Evolutionary conservation across 2,888 invertebrate genomes (phyloP), one percentile per base, ranked within the genome.

Genomic region (Melipona beecheii): DNA sequence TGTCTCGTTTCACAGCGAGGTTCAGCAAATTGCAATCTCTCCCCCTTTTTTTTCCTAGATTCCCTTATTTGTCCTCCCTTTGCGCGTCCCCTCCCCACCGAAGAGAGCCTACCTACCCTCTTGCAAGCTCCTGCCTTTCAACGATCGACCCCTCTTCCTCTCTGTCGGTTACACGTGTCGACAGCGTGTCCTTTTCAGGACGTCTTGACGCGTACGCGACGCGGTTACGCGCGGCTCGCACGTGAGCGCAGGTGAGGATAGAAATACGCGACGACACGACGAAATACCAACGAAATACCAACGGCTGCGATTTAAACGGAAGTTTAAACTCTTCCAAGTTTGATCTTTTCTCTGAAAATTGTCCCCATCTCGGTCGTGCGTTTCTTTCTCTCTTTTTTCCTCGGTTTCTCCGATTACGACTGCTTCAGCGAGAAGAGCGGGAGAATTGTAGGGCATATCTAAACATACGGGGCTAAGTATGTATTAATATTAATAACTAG

Each of bases 1-100:
- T 89, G 89, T 89, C 88, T 89, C 83, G 83, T 88, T 88, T 89
- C 81, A 75, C 83, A 77, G 78, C 62, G 71, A 83, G 84, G 75
- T 89, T 88, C 86, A 83, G 81, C 87, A 88, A 88, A 88, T 88
- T 88, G 83, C 88, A 72, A 89, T 89, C 86, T 84, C 84, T 84
- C 86, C 86, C 83, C n/a, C n/a, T 17, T 13, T 52, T 87, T 56
- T 56, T 88, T 78, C 69, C 85, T 82, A 84, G 87, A 89, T 88
- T 89, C 88, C 89, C 81, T 84, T 86, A 88, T 85, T 85, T 84
- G 82, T 85, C 85, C 82, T 84, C 77, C 72, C 75, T 83, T 81
- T 71, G 60, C 76, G 21, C 69, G 58, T 65, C 65, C 36, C 52
- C 72, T 49, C 36, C n/a, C 64, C 36, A 9, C 36, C 36, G 9